phyloP scores from a whole-genome alignment of 2,888 invertebrate genomes.

The Hemaris fuciformis region DNA sequence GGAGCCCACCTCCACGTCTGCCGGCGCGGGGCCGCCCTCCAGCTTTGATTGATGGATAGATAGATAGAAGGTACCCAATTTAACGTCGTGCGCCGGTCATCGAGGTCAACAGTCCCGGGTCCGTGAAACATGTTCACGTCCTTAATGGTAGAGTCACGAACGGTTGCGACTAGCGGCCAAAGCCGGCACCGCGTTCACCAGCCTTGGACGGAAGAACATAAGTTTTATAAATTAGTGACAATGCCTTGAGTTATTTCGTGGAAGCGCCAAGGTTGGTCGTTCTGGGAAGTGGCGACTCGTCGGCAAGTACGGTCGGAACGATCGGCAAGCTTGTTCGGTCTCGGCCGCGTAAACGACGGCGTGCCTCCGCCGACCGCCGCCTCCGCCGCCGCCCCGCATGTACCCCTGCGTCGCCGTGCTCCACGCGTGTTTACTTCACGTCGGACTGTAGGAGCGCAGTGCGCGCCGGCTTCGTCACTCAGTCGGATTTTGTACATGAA shows the following conservation, averaged over 20 bases:
- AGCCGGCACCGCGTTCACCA: slow-evolving; percentile 41
- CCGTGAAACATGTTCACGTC: slow-evolving; percentile 27
- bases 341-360: slow-evolving; percentile 27
- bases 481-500: slow-evolving; percentile 62
- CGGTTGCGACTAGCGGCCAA: slow-evolving; percentile 29
- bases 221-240: slow-evolving; percentile 79
- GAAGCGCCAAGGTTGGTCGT: slow-evolving; percentile 75
- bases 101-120: slow-evolving; percentile 52
- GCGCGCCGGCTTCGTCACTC: slow-evolving; percentile 40
- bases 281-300: slow-evolving; percentile 68
- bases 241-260: slow-evolving; percentile 75
- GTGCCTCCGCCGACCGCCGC: slow-evolving; percentile 29
- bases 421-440: slow-evolving; percentile 32
- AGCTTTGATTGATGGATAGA: slow-evolving; percentile 56
- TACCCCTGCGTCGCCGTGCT: slow-evolving; percentile 32
- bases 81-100: slow-evolving; percentile 36
- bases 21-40: slow-evolving; percentile 39
- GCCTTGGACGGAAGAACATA: slow-evolving; percentile 67
- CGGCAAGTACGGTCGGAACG: slow-evolving; percentile 43
- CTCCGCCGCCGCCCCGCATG: slow-evolving; percentile 33
- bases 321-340: slow-evolving; percentile 34
- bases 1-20: slow-evolving; percentile 29
- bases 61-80: slow-evolving; percentile 48
- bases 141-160: slow-evolving; percentile 38
- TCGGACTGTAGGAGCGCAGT: slow-evolving; percentile 21